Conservation (phyloP, 2,888 invertebrate genomes). For the Drosophila monieri region DNA sequence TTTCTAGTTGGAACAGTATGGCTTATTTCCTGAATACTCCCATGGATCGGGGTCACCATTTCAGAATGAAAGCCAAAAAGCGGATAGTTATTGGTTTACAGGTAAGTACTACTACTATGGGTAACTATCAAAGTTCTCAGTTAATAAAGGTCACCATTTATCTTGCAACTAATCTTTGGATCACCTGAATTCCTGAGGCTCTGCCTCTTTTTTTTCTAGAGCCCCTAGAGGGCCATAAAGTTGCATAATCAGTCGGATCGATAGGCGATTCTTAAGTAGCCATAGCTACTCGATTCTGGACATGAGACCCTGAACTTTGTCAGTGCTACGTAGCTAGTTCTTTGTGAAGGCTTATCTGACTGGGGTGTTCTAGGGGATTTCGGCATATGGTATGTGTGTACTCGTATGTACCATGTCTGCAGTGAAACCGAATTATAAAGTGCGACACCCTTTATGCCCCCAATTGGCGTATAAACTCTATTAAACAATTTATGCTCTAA, state of each 20-base stretch:
- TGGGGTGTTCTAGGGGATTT: constrained; percentile 5
- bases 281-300: neutral
- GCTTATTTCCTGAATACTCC: neutral
- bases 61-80: neutral
- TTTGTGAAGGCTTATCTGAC: constrained; percentile 10
- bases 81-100: neutral
- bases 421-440: constrained; percentile 23
- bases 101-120: neutral
- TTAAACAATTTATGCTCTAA: constrained; percentile 72
- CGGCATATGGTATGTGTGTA: neutral
- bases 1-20: too few species aligned
- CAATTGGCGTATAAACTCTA: constrained; percentile 50
- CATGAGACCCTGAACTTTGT: constrained; percentile 19
- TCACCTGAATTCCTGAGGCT: neutral
- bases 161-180: neutral
- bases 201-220: neutral
- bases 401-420: constrained; percentile 3
- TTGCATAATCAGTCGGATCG: constrained; percentile 34
- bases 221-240: constrained; percentile 21
- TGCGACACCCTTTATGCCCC: constrained; percentile 47
- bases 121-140: neutral
- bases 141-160: neutral
- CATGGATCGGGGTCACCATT: neutral
- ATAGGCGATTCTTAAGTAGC: constrained; percentile 4
- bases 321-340: constrained; percentile 2